Evolutionary conservation across 2,888 invertebrate genomes (phyloP).

Genomic region (Prenolepis imparis): DNA sequence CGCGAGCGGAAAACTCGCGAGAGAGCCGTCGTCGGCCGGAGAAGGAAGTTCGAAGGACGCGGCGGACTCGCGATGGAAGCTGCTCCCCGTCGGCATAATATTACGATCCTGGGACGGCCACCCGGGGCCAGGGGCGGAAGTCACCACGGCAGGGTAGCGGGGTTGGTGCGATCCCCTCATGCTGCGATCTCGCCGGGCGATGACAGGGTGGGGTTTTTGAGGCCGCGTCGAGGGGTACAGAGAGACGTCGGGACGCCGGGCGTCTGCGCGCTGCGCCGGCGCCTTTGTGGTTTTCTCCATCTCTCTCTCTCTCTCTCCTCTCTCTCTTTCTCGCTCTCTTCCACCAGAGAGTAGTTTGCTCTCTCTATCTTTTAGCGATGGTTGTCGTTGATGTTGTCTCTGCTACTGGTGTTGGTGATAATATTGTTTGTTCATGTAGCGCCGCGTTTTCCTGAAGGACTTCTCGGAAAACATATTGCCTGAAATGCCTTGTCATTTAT

Average conservation of each 20-base stretch:
- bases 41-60: conserved; percentile 54
- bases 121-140: conserved; percentile 78
- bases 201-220: conserved; percentile 71
- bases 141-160: conserved; percentile 75
- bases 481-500: neutral
- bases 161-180: conserved; percentile 71
- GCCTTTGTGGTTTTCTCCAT: conserved; percentile 19
- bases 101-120: conserved; percentile 75
- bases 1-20: too few relatives aligned
- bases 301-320: neutral
- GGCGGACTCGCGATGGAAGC: conserved; percentile 69
- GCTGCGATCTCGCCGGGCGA: conserved; percentile 62
- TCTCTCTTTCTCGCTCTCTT: neutral
- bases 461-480: neutral
- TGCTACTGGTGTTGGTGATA: conserved; percentile 13
- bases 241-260: conserved; percentile 77
- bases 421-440: conserved; percentile 19
- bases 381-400: conserved; percentile 18
- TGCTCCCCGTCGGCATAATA: conserved; percentile 74
- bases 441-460: conserved; percentile 12
- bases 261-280: conserved; percentile 76
- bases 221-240: conserved; percentile 58
- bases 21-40: conserved; percentile 46
- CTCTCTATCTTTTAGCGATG: conserved; percentile 12
- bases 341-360: conserved; percentile 10